A percentile compares a stretch with the other conserved stretches of the same genome.
Conservation (phyloP, 2,888 invertebrate genomes). For the Mesorhabditis spiculigera region DNA sequence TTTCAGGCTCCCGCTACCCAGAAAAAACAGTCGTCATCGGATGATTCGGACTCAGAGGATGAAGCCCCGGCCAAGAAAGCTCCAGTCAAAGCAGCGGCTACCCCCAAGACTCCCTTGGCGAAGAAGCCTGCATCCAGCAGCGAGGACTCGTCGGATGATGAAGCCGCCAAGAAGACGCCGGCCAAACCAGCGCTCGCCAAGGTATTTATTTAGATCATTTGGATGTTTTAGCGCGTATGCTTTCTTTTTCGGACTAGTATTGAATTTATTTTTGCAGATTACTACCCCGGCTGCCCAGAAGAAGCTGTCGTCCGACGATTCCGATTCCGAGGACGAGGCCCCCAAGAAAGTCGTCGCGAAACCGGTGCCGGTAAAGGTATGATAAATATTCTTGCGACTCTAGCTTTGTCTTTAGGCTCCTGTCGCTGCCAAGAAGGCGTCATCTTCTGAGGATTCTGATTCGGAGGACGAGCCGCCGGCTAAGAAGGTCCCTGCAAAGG, state of each 20-base stretch:
- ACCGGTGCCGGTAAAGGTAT: slow-evolving; percentile 3
- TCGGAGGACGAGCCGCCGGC: slow-evolving; percentile 13
- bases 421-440: slow-evolving; percentile 27
- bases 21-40: slow-evolving; percentile 15
- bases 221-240: background rate
- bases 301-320: slow-evolving; percentile 10
- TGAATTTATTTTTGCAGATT: background rate
- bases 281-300: slow-evolving; percentile 8
- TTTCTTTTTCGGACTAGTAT: background rate
- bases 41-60: slow-evolving; percentile 14
- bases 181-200: slow-evolving; percentile 4
- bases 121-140: slow-evolving; percentile 21
- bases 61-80: slow-evolving; percentile 3
- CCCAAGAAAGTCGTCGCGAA: slow-evolving; percentile 5
- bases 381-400: slow-evolving; percentile 1
- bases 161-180: slow-evolving; percentile 8
- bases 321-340: slow-evolving; percentile 20
- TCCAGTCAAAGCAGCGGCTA: slow-evolving; percentile 11
- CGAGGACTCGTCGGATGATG: slow-evolving; percentile 16
- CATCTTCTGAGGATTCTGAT: slow-evolving; percentile 15
- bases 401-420: slow-evolving; percentile 5
- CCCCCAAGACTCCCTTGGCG: slow-evolving; percentile 17
- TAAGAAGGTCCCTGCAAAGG: slow-evolving; percentile 13
- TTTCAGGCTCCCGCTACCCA: slow-evolving; percentile 6
- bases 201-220: background rate